Evolutionary conservation across 1,140 invertebrate species (phyloP).

Genomic region (Zaprionus africanus): DNA sequence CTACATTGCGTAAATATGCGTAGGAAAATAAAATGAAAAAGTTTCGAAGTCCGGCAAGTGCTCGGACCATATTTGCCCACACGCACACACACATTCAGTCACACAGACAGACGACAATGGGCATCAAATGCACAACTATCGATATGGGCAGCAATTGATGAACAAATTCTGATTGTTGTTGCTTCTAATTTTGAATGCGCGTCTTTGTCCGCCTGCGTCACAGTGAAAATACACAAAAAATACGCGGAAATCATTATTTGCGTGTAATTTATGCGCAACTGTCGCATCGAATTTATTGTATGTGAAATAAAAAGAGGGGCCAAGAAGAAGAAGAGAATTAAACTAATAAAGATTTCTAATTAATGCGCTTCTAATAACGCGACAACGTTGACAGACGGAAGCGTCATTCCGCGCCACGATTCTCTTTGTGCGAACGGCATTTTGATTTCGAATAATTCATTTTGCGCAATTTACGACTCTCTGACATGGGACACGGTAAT

Average conservation of each 20-base stretch:
- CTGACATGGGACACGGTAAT: conserved; percentile 22
- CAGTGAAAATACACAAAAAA: conserved; percentile 43
- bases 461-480: conserved; percentile 64
- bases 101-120: conserved; percentile 34
- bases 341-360: conserved; percentile 79
- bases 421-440: conserved; percentile 68
- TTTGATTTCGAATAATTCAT: conserved; percentile 79
- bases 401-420: conserved; percentile 47
- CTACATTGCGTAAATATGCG: conserved; percentile 6
- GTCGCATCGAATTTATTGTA: conserved; percentile 74
- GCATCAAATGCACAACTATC: conserved; percentile 48
- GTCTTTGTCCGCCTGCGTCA: neutral
- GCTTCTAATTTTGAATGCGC: conserved; percentile 38
- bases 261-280: conserved; percentile 69
- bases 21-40: conserved; percentile 36
- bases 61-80: conserved; percentile 44
- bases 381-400: conserved; percentile 68
- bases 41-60: conserved; percentile 64
- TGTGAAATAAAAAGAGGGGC: conserved; percentile 27
- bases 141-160: conserved; percentile 42
- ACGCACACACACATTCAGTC: conserved; percentile 39
- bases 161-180: conserved; percentile 34
- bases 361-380: conserved; percentile 80
- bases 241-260: conserved; percentile 70
- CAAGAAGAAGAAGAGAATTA: conserved; percentile 28